Conservation (phyloP, 2,888 invertebrate species). For the Cosmia pyralina region DNA sequence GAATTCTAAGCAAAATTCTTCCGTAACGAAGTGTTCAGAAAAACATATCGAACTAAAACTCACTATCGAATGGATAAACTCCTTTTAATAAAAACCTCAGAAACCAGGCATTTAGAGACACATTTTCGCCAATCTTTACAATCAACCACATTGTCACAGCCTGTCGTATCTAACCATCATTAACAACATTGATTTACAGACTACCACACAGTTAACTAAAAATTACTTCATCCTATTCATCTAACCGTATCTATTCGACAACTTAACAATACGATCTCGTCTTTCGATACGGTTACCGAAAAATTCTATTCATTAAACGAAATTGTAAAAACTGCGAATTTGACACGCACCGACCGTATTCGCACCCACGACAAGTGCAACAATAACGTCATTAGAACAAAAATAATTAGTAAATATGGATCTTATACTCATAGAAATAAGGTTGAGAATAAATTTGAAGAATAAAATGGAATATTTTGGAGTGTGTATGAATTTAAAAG, state of each 20-base stretch:
- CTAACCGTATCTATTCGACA: slow-evolving; percentile 56
- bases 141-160: slow-evolving; percentile 18
- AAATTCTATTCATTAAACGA: slow-evolving; percentile 78
- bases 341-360: slow-evolving; percentile 83
- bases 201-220: slow-evolving; percentile 27
- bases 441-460: slow-evolving; percentile 59
- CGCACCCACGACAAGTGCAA: slow-evolving; percentile 84
- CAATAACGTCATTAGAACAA: slow-evolving; percentile 80
- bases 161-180: slow-evolving; percentile 30
- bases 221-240: slow-evolving; percentile 52
- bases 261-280: slow-evolving; percentile 60
- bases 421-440: slow-evolving; percentile 53
- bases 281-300: slow-evolving; percentile 70
- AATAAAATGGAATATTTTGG: slow-evolving; percentile 43
- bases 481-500: slow-evolving; percentile 86
- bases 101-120: neutral
- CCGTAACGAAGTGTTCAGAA: too few relatives aligned
- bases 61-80: too few relatives aligned
- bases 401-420: slow-evolving; percentile 29
- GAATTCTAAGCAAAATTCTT: too few relatives aligned
- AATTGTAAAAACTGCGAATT: slow-evolving; percentile 87
- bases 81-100: too few relatives aligned
- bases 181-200: slow-evolving; percentile 47
- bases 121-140: neutral
- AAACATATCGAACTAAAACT: too few relatives aligned